phyloP scores from a whole-genome alignment of 2,888 invertebrate genomes.

The Eutolmus rufibarbis region DNA sequence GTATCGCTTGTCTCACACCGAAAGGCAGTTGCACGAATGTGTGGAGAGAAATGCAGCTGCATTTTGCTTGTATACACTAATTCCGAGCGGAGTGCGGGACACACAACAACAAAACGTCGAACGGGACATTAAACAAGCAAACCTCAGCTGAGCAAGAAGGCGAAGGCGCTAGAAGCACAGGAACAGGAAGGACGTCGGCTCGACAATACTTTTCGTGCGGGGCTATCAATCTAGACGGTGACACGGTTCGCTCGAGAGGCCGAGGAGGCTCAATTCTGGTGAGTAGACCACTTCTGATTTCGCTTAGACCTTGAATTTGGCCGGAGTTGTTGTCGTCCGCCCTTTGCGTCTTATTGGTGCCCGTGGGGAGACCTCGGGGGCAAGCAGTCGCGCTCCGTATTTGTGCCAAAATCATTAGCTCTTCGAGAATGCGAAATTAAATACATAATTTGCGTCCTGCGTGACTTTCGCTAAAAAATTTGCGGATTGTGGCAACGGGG shows the following conservation, averaged over 20 bases:
- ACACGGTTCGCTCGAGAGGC: not conserved
- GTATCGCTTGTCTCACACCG: not conserved
- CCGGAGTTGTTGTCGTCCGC: conserved; percentile 9
- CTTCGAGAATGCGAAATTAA: not conserved
- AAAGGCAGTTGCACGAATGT: not conserved
- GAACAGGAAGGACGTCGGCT: not conserved
- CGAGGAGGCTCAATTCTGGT: not conserved
- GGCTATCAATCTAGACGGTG: not conserved
- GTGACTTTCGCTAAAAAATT: not conserved
- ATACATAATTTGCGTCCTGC: not conserved
- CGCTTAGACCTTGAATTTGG: not conserved
- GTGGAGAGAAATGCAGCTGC: not conserved
- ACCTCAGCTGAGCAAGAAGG: not conserved
- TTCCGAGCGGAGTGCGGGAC: not conserved
- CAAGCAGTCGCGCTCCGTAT: not conserved
- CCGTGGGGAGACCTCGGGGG: not conserved
- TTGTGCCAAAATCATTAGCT: not conserved
- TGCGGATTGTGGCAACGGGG: not conserved
- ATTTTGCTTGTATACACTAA: not conserved
- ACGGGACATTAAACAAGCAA: conserved; percentile 18
- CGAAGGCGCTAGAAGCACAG: not conserved
- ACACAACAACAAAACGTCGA: conserved; percentile 11
- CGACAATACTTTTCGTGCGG: not conserved
- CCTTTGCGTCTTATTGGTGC: not conserved
- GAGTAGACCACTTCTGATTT: not conserved